phyloP scores from a whole-genome alignment of 1,140 invertebrate species.

The Drosophila setifemur region DNA sequence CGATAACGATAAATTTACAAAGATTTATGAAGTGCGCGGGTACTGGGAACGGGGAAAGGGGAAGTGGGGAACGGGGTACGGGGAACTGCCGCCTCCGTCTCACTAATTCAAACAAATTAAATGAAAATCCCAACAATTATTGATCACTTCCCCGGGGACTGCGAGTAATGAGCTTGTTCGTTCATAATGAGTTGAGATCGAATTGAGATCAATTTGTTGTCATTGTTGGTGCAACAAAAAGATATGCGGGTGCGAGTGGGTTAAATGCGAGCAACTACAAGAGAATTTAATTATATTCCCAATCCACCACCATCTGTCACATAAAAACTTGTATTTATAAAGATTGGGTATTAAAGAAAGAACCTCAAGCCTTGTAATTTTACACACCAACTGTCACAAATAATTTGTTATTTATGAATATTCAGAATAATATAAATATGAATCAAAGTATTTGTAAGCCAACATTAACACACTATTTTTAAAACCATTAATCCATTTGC shows the following conservation, averaged over 20 bases:
- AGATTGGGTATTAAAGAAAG: no score
- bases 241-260: slow-evolving; percentile 35
- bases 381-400: no score
- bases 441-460: no score
- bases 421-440: no score
- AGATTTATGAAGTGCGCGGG: slow-evolving; percentile 71
- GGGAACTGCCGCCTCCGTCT: slow-evolving; percentile 44
- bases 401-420: no score
- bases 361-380: no score
- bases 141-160: slow-evolving; percentile 41
- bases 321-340: no score
- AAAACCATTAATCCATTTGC: no score
- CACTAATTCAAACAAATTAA: slow-evolving; percentile 78
- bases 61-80: no score
- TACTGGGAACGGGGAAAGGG: no score
- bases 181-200: slow-evolving; percentile 57
- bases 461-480: no score
- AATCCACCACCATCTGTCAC: no score
- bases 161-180: slow-evolving; percentile 58
- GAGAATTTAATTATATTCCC: not conserved
- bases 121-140: slow-evolving; percentile 72
- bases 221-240: slow-evolving; percentile 64
- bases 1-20: slow-evolving; percentile 78
- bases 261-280: not conserved
- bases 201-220: slow-evolving; percentile 68